Evolutionary conservation across 2,888 invertebrate species (phyloP), one percentile per base, ranked within the genome.

Genomic region (Tryphoninae sp.): DNA sequence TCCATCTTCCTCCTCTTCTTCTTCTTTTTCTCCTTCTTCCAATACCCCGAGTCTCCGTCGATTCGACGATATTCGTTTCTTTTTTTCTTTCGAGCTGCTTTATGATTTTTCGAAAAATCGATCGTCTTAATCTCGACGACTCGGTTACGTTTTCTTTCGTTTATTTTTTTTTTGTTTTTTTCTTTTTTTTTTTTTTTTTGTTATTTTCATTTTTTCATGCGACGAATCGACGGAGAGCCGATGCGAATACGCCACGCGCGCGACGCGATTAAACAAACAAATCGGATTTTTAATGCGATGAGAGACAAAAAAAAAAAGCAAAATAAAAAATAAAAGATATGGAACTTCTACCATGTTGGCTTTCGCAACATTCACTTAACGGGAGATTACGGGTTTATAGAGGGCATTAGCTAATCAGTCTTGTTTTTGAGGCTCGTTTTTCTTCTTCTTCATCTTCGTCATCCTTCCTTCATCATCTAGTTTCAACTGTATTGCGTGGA

Each of bases 371-470:
- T 82, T 89, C 87, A 90, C 90, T 91, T 90, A 90, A 87, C 88
- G 88, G 88, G 89, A 89, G 88, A 90, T 90, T 89, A 90, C 86
- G 89, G 88, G 87, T 89, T 89, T 90, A 90, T 88, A 89, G 88
- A 88, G 88, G 89, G 88, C 89, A 90, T 91, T 91, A 91, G 91
- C 91, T 92, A 92, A 91, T 92, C 92, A 92, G 92, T 92, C 92
- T 92, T 92, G 89, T 91, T 89, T 90, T 91, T 90, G 91, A 91
- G 92, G 92, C 91, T 92, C 89, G 87, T 91, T 90, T 89, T 73
- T 53, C 51, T 59, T 65, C 62, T 51, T 51, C 42, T 62, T 71
- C 58, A 23, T 55, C 51, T 64, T 72, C 22, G n/a, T 73, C 55
- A 59, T 45, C 59, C 59, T 58, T 74, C 74, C 65, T 74, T 45